These are phyloP conservation scores for Ophion ellenae DNA, from an alignment of 2,888 invertebrate species.

Conservation along the genomic window DNA sequence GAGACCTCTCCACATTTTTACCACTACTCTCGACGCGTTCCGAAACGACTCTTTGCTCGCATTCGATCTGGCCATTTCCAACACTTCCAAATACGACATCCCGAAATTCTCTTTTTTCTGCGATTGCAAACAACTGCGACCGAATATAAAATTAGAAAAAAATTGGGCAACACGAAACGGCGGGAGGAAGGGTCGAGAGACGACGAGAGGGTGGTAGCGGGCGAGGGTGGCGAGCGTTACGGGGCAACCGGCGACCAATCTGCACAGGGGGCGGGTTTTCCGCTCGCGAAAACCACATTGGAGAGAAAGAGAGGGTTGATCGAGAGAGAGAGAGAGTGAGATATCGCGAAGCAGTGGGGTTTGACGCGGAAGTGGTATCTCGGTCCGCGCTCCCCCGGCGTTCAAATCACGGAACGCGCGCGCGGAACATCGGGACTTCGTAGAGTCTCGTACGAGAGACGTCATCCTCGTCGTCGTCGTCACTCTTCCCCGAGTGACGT, in stretches of 20 bases:
- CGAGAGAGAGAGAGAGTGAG: slow-evolving; percentile 4
- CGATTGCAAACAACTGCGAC: too few relatives aligned
- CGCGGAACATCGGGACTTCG: slow-evolving; percentile 69
- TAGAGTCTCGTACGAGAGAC: slow-evolving; percentile 26
- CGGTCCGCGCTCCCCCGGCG: slow-evolving; percentile 76
- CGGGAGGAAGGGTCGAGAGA: not conserved
- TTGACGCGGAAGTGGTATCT: slow-evolving; percentile 54
- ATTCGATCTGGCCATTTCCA: too few relatives aligned
- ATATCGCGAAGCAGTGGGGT: slow-evolving; percentile 61
- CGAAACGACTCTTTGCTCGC: too few relatives aligned
- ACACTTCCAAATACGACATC: too few relatives aligned
- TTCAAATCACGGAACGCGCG: slow-evolving; percentile 81
- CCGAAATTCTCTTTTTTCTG: too few relatives aligned
- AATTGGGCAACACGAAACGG: not conserved
- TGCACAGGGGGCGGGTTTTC: slow-evolving; percentile 80
- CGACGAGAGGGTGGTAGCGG: not conserved
- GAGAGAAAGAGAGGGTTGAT: slow-evolving; percentile 61
- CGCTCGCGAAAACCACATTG: slow-evolving; percentile 58
- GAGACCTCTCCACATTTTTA: slow-evolving; percentile 29
- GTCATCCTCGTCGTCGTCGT: not conserved
- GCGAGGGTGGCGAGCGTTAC: slow-evolving; percentile 69
- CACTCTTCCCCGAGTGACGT: too few relatives aligned
- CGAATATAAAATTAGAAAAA: too few relatives aligned
- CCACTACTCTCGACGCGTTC: too few relatives aligned
- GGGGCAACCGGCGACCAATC: slow-evolving; percentile 73